Evolutionary conservation across 2,113 vertebrate genomes (phyloP).

Genomic region (Lepus timidus): DNA sequence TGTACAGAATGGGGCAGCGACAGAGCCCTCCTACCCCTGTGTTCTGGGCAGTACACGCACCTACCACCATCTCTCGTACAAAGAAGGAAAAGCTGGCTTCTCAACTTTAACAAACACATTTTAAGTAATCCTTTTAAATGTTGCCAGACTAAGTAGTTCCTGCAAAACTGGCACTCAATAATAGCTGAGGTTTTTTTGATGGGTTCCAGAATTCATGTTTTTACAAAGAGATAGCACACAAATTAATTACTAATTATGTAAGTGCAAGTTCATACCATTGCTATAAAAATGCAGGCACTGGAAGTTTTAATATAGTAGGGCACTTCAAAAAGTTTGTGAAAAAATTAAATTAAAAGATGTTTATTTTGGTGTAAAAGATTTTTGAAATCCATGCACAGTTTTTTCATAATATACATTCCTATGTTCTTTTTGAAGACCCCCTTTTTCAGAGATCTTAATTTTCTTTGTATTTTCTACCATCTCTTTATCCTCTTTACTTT

Average conservation of each 20-base stretch:
- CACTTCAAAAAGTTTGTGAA: too few species aligned
- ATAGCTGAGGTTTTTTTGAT: not conserved
- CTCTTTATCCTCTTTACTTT: not conserved
- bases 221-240: not conserved
- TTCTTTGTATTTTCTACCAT: constrained; percentile 50
- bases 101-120: constrained; percentile 10
- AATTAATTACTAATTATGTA: constrained; percentile 22
- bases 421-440: too few species aligned
- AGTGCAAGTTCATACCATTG: not conserved
- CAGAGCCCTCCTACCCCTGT: not conserved
- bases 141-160: constrained; percentile 46
- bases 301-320: not conserved
- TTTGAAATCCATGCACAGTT: too few species aligned
- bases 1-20: not conserved
- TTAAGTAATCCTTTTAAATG: not conserved
- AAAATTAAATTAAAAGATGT: too few species aligned
- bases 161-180: not conserved
- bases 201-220: not conserved
- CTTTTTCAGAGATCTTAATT: not conserved
- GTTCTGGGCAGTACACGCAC: not conserved
- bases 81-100: not conserved
- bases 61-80: not conserved
- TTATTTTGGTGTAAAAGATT: too few species aligned
- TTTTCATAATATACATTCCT: too few species aligned
- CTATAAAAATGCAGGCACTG: constrained; percentile 35